Evolutionary conservation across 2,888 invertebrate genomes (phyloP).

Genomic region (Pachymerium ferrugineum): DNA sequence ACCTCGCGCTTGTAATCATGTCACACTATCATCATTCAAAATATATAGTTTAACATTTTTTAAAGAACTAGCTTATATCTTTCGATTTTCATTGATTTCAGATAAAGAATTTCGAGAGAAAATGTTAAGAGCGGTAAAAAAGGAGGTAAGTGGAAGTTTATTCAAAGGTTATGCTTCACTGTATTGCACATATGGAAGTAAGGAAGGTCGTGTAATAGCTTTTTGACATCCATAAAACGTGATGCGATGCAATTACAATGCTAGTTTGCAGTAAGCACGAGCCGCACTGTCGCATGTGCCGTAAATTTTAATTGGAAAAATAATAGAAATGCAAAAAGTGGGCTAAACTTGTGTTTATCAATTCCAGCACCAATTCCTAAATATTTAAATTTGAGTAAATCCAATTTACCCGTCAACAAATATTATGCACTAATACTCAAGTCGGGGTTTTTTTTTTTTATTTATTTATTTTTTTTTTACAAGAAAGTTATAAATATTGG

Average conservation of each 20-base stretch:
- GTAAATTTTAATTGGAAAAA: no score
- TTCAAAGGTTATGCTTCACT: not conserved
- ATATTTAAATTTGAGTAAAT: no score
- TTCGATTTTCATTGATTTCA: no score
- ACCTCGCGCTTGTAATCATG: not conserved
- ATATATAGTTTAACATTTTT: not conserved
- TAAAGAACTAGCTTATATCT: not conserved
- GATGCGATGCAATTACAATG: not conserved
- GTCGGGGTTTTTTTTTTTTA: no score
- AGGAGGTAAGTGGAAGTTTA: slow-evolving; percentile 53
- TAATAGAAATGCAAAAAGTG: no score
- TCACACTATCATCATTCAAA: not conserved
- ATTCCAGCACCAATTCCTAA: no score
- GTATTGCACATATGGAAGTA: slow-evolving; percentile 12
- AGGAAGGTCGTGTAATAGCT: not conserved
- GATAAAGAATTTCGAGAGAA: slow-evolving; percentile 52
- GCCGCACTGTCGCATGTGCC: no score
- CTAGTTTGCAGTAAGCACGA: not conserved
- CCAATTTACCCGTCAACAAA: no score
- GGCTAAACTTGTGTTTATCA: no score
- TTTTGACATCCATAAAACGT: not conserved
- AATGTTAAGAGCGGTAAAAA: slow-evolving; percentile 73
- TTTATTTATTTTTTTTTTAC: not conserved
- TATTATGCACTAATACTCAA: no score
- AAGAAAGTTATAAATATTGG: not conserved